phyloP scores from a whole-genome alignment of 2,113 vertebrate genomes.

The Mugil cephalus region DNA sequence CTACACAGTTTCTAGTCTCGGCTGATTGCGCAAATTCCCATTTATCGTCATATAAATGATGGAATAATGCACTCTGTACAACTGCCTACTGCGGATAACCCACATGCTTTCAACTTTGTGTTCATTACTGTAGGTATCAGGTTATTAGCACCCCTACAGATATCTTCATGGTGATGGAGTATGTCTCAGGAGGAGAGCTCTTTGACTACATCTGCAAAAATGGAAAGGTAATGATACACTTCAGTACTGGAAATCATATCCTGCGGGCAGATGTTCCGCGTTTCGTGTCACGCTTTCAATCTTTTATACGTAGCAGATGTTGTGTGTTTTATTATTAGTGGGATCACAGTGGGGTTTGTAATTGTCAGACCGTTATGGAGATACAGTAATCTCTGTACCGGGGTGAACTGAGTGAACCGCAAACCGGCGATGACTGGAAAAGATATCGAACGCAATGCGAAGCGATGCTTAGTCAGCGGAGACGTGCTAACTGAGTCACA shows the following conservation, averaged over 20 bases:
- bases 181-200: slow-evolving; percentile 97
- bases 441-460: slow-evolving; percentile 23
- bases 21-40: background rate
- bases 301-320: background rate
- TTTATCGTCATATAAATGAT: background rate
- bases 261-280: background rate
- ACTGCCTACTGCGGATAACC: background rate
- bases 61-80: background rate
- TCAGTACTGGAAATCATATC: background rate
- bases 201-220: slow-evolving; percentile 99
- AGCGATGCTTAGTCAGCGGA: slow-evolving; percentile 47
- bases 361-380: slow-evolving; percentile 9
- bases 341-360: background rate
- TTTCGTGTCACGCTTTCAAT: background rate
- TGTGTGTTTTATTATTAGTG: background rate
- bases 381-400: slow-evolving; percentile 21
- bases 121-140: slow-evolving; percentile 90
- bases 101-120: slow-evolving; percentile 11
- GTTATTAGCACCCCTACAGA: slow-evolving; percentile 99
- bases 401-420: slow-evolving; percentile 17
- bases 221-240: slow-evolving; percentile 94
- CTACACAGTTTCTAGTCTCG: no score
- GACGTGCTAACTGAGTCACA: slow-evolving; percentile 45
- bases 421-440: slow-evolving; percentile 14
- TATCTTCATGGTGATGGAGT: slow-evolving; percentile 99